A percentile compares a stretch with the other conserved stretches of the same genome.
Conservation (phyloP, 1,140 invertebrate genomes). For the Hyphantria cunea region DNA sequence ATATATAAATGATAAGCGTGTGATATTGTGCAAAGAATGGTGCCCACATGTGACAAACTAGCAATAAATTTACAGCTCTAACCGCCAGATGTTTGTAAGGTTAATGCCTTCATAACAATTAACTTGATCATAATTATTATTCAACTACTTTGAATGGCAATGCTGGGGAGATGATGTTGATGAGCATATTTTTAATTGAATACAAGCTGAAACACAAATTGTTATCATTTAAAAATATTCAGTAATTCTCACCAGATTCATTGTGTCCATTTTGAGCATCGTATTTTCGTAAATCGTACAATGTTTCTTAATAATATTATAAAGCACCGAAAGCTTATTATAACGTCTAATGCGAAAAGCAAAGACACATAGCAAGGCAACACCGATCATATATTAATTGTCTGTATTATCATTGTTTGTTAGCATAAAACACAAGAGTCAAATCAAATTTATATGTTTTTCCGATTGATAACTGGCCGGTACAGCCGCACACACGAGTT, state of each 20-base stretch:
- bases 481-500: constrained; percentile 44
- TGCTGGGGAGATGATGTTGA: too few relatives aligned
- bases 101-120: constrained; percentile 53
- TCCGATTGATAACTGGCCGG: constrained; percentile 33
- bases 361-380: constrained; percentile 80
- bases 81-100: constrained; percentile 68
- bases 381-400: constrained; percentile 65
- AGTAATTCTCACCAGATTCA: constrained; percentile 45
- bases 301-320: constrained; percentile 34
- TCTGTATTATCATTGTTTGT: constrained; percentile 52
- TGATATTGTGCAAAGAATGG: constrained; percentile 54
- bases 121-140: constrained; percentile 30
- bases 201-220: too few relatives aligned
- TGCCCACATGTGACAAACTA: constrained; percentile 66
- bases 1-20: constrained; percentile 41
- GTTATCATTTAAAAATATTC: constrained; percentile 4
- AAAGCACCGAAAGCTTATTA: constrained; percentile 68
- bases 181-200: too few relatives aligned
- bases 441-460: constrained; percentile 45
- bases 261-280: constrained; percentile 38
- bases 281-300: constrained; percentile 21
- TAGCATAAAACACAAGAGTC: constrained; percentile 54
- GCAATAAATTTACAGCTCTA: constrained; percentile 55
- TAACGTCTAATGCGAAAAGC: constrained; percentile 70
- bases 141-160: constrained; percentile 13